phyloP scores from a whole-genome alignment of 2,113 vertebrate genomes.

The Solea senegalensis region DNA sequence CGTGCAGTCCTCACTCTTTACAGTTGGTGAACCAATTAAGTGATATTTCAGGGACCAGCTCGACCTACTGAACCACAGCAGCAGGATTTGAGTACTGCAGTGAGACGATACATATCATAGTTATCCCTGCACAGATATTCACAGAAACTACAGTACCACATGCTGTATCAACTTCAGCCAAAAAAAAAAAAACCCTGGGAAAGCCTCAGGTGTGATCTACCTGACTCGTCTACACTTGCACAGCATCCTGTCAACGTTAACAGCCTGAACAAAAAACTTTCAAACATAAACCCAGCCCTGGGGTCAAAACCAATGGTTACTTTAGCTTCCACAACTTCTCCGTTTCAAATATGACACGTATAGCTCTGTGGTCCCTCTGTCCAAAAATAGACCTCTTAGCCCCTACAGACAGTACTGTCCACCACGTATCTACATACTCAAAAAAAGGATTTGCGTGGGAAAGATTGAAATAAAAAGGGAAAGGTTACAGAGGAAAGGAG shows the following conservation, averaged over 20 bases:
- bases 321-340: slow-evolving; percentile 54
- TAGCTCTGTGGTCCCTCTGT: slow-evolving; percentile 36
- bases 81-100: no score
- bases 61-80: no score
- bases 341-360: slow-evolving; percentile 64
- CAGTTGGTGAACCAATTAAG: no score
- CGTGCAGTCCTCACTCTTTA: no score
- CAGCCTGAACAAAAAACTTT: slow-evolving; percentile 44
- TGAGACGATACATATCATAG: background rate
- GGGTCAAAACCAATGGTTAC: slow-evolving; percentile 37
- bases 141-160: slow-evolving; percentile 17
- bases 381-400: slow-evolving; percentile 43
- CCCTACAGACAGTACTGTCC: slow-evolving; percentile 38
- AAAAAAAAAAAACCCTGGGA: slow-evolving; percentile 27
- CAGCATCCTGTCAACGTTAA: slow-evolving; percentile 18
- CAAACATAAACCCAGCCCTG: slow-evolving; percentile 43
- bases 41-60: no score
- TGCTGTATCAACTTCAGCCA: slow-evolving; percentile 19
- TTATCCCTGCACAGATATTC: background rate
- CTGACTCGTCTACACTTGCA: slow-evolving; percentile 47
- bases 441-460: slow-evolving; percentile 66
- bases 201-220: slow-evolving; percentile 55
- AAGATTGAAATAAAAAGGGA: slow-evolving; percentile 56
- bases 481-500: slow-evolving; percentile 43
- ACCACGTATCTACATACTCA: slow-evolving; percentile 40